Base-by-base conservation (phyloP, 2,797 vertebrate species). In the Leucoraja ocellata region DNA sequence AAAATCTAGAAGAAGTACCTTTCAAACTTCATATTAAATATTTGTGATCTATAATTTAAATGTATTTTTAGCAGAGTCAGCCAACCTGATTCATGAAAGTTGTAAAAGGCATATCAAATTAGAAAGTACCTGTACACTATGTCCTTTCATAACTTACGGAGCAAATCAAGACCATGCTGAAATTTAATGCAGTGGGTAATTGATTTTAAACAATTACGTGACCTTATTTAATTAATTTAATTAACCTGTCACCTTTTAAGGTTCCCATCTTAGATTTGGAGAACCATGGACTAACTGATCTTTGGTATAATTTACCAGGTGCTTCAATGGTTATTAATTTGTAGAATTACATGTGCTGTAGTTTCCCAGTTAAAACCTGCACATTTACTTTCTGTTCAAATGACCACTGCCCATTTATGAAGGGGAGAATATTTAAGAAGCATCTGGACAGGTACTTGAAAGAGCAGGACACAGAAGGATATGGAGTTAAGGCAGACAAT, bases 1-100 rank as follows among this genome's bases (percentile, higher is more conserved):
- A 73, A 91, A 91, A 91, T 91, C 88, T 25, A 91, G 88, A 65
- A 88, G 61, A 71, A 74, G 36, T 91, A 92, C 90, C 73, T 92
- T 46, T 28, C 39, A 39, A 92, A 92, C 90, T 91, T 91, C 18
- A 91, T 71, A 91, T 46, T 91, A 74, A 91, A 28, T 74, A 74
- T 91, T 91, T 91, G 90, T 74, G 90, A 91, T 91, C 39, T 91
- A 91, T 91, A 73, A 91, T 91, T 91, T 91, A 73, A 91, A 74
- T 91, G 90, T 39, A 91, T 91, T 91, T 91, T 74, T 36, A 91
- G 68, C 90, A 91, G 23, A 46, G 28, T 28, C 54, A 39, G 71
- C 16, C 39, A 54, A 39, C 39, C 76, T 92, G 25, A 14, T 16
- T 76, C 74, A 7, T 46, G 39, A 58, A 92, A 76, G 71, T 32